Evolutionary conservation across 2,797 vertebrate genomes (phyloP).

Genomic region (Luscinia luscinia): DNA sequence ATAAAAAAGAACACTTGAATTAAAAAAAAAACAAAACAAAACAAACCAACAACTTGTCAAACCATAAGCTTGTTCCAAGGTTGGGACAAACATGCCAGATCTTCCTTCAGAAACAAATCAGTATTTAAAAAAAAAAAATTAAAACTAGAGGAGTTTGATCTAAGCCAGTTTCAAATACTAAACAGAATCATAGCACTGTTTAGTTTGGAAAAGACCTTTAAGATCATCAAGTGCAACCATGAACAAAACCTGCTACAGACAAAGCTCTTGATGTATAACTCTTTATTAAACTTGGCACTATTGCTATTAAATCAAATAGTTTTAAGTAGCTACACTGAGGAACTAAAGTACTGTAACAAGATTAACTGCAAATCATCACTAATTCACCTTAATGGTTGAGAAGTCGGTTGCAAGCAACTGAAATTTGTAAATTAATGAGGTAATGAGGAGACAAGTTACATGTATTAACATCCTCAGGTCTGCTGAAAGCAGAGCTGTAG

Average conservation of each 20-base stretch:
- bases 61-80: background rate
- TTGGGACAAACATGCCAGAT: background rate
- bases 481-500: background rate
- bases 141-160: background rate
- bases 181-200: background rate
- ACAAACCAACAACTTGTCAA: background rate
- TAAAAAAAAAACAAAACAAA: background rate
- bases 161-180: background rate
- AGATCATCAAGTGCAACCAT: background rate
- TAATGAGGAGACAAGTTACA: background rate
- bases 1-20: background rate
- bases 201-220: background rate
- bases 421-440: constrained; percentile 18
- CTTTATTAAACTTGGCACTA: background rate
- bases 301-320: constrained; percentile 26
- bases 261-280: background rate
- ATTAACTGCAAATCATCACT: constrained; percentile 42
- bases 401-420: background rate
- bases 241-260: background rate
- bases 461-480: background rate
- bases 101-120: background rate
- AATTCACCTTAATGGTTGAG: constrained; percentile 32
- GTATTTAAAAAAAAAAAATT: accelerated
- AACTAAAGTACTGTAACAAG: constrained; percentile 46
- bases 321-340: background rate